Evolutionary conservation across 2,113 vertebrate genomes (phyloP).

Genomic region (Paradoxurus hermaphroditus): DNA sequence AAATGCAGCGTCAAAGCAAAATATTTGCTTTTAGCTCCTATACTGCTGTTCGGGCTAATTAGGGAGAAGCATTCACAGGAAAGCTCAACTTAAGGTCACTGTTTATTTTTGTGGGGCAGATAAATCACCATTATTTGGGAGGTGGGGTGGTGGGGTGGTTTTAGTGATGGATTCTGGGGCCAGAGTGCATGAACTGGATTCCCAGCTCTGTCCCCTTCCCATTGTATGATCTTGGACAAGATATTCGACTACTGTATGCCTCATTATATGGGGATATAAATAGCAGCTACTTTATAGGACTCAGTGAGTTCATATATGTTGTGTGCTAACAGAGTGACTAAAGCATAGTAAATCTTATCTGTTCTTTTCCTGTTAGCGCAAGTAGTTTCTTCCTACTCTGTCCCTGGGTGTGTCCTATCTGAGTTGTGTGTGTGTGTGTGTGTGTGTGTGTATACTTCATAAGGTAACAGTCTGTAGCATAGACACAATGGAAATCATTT

Average conservation of each 20-base stretch:
- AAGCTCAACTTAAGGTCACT: not conserved
- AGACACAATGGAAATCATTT: not conserved
- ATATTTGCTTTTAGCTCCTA: not conserved
- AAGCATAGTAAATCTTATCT: not conserved
- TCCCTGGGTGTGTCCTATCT: not conserved
- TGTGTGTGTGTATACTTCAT: not conserved
- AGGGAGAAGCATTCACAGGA: not conserved
- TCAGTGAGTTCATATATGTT: not conserved
- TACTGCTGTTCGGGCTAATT: not conserved
- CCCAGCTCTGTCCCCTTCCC: not conserved
- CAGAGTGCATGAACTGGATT: not conserved
- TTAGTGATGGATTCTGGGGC: not conserved
- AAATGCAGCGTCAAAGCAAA: not conserved
- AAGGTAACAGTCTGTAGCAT: not conserved
- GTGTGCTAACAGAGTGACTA: not conserved
- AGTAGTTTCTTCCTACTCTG: not conserved
- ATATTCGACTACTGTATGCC: not conserved
- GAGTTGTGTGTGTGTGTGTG: not conserved
- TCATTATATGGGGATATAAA: not conserved
- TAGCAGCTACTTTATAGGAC: not conserved
- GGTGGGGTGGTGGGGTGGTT: not conserved
- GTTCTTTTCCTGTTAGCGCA: not conserved
- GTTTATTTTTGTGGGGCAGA: not conserved
- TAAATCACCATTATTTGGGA: not conserved
- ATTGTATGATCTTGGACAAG: not conserved